These are phyloP conservation scores for Orientallactaga bullata DNA, from an alignment of 2,113 vertebrate genomes.

Conservation along the genomic window DNA sequence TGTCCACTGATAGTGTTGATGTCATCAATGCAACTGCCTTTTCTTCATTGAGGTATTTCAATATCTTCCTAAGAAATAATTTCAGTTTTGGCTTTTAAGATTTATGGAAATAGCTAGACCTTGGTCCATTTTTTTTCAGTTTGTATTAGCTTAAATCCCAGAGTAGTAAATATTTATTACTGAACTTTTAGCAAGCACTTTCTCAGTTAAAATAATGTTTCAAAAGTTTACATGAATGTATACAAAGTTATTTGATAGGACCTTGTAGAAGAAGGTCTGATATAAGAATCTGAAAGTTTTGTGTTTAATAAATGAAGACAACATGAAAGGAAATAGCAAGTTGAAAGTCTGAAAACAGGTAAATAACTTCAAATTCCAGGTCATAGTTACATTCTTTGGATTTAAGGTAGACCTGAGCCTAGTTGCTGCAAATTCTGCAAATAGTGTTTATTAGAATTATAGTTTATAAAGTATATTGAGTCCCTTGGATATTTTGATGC, in stretches of 20 bases:
- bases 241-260: slow-evolving; percentile 29
- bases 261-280: slow-evolving; percentile 6
- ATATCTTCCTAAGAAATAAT: slow-evolving; percentile 32
- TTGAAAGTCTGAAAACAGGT: slow-evolving; percentile 28
- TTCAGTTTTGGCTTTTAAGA: slow-evolving; percentile 64
- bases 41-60: slow-evolving; percentile 70
- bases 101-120: slow-evolving; percentile 53
- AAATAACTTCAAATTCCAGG: slow-evolving; percentile 57
- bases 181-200: slow-evolving; percentile 65
- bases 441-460: slow-evolving; percentile 55
- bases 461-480: slow-evolving; percentile 47
- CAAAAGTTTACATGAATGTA: slow-evolving; percentile 52
- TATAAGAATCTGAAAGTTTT: slow-evolving; percentile 49
- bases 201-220: slow-evolving; percentile 62
- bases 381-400: slow-evolving; percentile 34
- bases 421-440: slow-evolving; percentile 39
- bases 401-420: slow-evolving; percentile 47
- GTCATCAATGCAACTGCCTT: slow-evolving; percentile 64
- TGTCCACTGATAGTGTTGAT: slow-evolving; percentile 60
- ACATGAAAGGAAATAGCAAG: slow-evolving; percentile 24
- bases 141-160: slow-evolving; percentile 46
- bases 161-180: slow-evolving; percentile 57
- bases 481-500: slow-evolving; percentile 68
- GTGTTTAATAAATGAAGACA: slow-evolving; percentile 60
- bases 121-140: slow-evolving; percentile 64